Conservation (phyloP, 2,113 vertebrate genomes). For the Scopus umbretta region DNA sequence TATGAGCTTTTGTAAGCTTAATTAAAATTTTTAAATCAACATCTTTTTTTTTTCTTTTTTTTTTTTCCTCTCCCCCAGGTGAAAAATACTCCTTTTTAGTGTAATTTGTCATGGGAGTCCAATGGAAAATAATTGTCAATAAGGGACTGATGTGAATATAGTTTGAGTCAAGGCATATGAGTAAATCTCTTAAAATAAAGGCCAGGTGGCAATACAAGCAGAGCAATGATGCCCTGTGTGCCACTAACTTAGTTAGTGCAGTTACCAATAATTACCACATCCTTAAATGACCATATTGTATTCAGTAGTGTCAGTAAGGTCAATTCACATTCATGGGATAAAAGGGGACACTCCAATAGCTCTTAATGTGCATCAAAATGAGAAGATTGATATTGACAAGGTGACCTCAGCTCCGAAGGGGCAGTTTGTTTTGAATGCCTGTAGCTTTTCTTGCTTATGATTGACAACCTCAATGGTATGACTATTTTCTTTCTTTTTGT, state of each 20-base stretch:
- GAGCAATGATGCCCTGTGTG: neutral
- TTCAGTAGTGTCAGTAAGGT: conserved; percentile 46
- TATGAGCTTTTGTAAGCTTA: neutral
- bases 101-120: neutral
- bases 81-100: neutral
- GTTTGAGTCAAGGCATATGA: neutral
- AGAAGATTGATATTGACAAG: conserved; percentile 54
- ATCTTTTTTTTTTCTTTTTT: neutral
- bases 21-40: neutral
- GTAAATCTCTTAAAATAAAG: neutral
- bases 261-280: conserved; percentile 36
- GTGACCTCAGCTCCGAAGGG: neutral
- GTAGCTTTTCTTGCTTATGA: neutral
- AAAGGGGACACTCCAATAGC: conserved; percentile 28
- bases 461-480: neutral
- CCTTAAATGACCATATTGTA: conserved; percentile 56
- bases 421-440: conserved; percentile 42
- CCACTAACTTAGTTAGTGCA: neutral
- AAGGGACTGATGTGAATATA: neutral
- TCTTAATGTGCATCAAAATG: conserved; percentile 29
- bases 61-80: too few relatives aligned
- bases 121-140: neutral
- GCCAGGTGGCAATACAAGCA: conserved; percentile 42
- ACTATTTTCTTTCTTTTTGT: neutral
- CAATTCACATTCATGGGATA: conserved; percentile 41